Conservation (phyloP, 2,797 vertebrate genomes). For the Bradypodion ventrale region DNA sequence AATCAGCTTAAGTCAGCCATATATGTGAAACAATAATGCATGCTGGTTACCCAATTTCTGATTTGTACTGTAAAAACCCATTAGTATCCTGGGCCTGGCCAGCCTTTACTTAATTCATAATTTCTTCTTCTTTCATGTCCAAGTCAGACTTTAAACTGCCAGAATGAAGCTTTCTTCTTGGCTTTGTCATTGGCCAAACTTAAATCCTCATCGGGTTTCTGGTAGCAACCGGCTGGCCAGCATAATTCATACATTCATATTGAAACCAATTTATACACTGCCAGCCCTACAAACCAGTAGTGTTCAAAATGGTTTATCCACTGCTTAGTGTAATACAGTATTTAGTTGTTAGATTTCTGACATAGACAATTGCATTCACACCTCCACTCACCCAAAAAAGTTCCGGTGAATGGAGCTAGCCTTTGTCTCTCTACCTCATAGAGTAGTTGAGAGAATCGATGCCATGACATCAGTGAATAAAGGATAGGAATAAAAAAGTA, state of each 20-base stretch:
- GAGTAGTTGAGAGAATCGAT: neutral
- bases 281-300: neutral
- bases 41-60: too few relatives aligned
- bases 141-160: too few relatives aligned
- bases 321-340: neutral
- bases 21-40: too few relatives aligned
- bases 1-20: too few relatives aligned
- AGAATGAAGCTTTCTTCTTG: too few relatives aligned
- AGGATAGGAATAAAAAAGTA: neutral
- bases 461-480: neutral
- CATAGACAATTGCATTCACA: neutral
- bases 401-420: neutral
- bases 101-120: too few relatives aligned
- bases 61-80: too few relatives aligned
- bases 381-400: neutral
- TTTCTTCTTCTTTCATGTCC: too few relatives aligned
- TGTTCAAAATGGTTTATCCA: neutral
- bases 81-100: too few relatives aligned
- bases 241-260: neutral
- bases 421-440: neutral
- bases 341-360: neutral
- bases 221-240: too few relatives aligned
- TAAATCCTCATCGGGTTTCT: too few relatives aligned
- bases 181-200: too few relatives aligned
- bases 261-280: neutral